phyloP scores from a whole-genome alignment of 2,888 invertebrate genomes.

The Dendrolimus houi region DNA sequence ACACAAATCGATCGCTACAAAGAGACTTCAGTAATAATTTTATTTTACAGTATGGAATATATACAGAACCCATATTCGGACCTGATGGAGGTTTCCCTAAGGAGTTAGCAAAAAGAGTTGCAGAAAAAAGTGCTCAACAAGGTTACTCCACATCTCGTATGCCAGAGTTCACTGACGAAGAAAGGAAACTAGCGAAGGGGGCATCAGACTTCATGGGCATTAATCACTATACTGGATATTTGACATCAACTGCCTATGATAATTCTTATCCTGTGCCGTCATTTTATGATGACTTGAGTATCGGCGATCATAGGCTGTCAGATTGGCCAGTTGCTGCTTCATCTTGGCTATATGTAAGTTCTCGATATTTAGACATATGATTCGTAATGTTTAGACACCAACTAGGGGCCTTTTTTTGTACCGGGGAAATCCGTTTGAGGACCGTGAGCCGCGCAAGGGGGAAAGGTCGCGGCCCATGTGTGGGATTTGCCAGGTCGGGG shows the following conservation, averaged over 20 bases:
- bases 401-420: too few relatives aligned
- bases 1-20: too few relatives aligned
- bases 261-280: conserved; percentile 7
- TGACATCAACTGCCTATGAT: conserved; percentile 21
- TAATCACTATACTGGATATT: conserved; percentile 79
- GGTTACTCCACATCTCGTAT: conserved; percentile 51
- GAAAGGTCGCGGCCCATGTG: too few relatives aligned
- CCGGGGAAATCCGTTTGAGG: too few relatives aligned
- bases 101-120: conserved; percentile 27
- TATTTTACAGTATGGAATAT: conserved; percentile 47
- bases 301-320: conserved; percentile 16
- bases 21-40: not conserved
- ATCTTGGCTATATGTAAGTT: conserved; percentile 37
- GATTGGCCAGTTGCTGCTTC: conserved; percentile 40
- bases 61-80: conserved; percentile 60
- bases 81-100: conserved; percentile 63
- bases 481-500: too few relatives aligned
- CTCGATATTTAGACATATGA: too few relatives aligned
- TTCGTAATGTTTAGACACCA: too few relatives aligned
- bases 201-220: conserved; percentile 64
- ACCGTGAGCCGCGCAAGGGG: too few relatives aligned
- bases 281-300: conserved; percentile 29
- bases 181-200: conserved; percentile 35
- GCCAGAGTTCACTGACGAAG: conserved; percentile 52
- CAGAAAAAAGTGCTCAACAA: conserved; percentile 49